phyloP scores from a whole-genome alignment of 2,888 invertebrate species.

The Aphelenchoides bicaudatus region DNA sequence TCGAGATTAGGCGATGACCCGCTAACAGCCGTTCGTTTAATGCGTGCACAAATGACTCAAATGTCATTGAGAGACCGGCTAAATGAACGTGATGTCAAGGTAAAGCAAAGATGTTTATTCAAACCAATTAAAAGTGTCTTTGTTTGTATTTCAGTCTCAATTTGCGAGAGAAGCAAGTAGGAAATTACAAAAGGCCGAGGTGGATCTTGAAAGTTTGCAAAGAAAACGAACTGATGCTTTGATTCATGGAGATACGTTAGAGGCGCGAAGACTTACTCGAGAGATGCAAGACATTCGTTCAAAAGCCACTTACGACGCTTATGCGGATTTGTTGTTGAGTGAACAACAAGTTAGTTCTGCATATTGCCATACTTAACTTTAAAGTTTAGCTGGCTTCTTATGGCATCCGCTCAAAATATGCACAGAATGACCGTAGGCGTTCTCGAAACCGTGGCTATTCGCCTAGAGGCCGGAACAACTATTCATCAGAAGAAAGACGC shows the following conservation, averaged over 20 bases:
- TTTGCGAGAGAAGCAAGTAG: constrained; percentile 11
- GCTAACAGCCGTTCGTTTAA: constrained; percentile 40
- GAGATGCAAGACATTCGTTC: constrained; percentile 25
- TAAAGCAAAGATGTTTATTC: background rate
- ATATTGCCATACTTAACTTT: background rate
- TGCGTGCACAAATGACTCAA: constrained; percentile 39
- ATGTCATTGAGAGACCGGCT: constrained; percentile 22
- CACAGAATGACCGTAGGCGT: background rate
- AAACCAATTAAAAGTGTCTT: constrained; percentile 2
- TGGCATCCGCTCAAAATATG: constrained; percentile 14
- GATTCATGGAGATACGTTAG: constrained; percentile 38
- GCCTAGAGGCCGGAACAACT: background rate
- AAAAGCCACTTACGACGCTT: constrained; percentile 21
- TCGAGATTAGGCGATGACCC: constrained; percentile 45
- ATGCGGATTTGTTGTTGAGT: constrained; percentile 25
- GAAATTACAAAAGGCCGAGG: constrained; percentile 34
- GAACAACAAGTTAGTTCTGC: background rate
- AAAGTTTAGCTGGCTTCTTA: constrained; percentile 19
- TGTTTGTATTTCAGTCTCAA: constrained; percentile 21
- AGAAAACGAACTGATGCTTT: constrained; percentile 40
- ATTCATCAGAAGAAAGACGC: no score
- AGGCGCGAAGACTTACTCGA: constrained; percentile 15
- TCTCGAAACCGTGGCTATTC: background rate
- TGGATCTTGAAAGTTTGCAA: constrained; percentile 36
- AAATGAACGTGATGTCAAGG: constrained; percentile 30